A percentile compares a stretch with the other conserved stretches of the same genome.
These are phyloP conservation scores for Darevskia nairensis DNA, from an alignment of 2,797 vertebrate species.

Conservation along the genomic window DNA sequence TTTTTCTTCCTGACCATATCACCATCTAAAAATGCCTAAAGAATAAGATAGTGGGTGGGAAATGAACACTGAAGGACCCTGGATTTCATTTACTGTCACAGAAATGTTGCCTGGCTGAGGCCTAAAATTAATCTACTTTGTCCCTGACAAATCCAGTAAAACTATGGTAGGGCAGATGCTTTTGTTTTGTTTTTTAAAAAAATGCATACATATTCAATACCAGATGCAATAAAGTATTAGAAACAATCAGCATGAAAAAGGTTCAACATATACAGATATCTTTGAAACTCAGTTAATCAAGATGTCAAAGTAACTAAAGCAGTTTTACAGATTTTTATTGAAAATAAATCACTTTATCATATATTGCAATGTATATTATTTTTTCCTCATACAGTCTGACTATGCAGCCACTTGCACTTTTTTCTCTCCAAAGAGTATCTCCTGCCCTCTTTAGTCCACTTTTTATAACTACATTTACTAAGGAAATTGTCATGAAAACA, in stretches of 20 bases:
- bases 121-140: constrained; percentile 72
- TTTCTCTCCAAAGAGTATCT: constrained; percentile 79
- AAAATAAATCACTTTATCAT: constrained; percentile 81
- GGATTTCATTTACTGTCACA: constrained; percentile 70
- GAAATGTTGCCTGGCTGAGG: constrained; percentile 64
- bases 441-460: constrained; percentile 87
- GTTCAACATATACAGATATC: constrained; percentile 70
- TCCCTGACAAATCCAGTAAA: constrained; percentile 72
- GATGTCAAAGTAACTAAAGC: constrained; percentile 79
- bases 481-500: constrained; percentile 63
- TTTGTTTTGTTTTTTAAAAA: constrained; percentile 31
- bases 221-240: constrained; percentile 68
- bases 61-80: constrained; percentile 57
- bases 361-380: constrained; percentile 74
- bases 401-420: constrained; percentile 60
- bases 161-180: constrained; percentile 62
- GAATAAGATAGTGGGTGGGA: constrained; percentile 63
- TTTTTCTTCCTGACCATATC: constrained; percentile 35
- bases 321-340: constrained; percentile 79
- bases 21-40: constrained; percentile 59
- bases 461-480: constrained; percentile 81
- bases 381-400: constrained; percentile 70
- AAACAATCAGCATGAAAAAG: constrained; percentile 64
- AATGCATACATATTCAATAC: constrained; percentile 71
- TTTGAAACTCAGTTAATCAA: constrained; percentile 78